Evolutionary conservation across 2,888 invertebrate genomes (phyloP).

Genomic region (Dioctria linearis): DNA sequence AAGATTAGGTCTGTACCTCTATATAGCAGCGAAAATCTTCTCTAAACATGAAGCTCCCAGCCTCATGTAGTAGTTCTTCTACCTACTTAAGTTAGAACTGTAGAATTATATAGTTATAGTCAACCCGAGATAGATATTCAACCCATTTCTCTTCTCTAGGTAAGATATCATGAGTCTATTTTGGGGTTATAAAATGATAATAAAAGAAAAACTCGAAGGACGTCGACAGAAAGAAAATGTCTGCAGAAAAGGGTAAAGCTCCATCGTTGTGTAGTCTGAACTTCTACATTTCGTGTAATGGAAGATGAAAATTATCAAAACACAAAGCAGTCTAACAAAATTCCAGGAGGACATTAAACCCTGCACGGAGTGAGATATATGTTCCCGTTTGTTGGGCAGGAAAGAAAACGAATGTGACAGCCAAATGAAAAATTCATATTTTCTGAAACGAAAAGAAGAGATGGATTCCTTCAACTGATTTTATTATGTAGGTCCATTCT

Average conservation of each 20-base stretch:
- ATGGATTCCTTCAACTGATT: conserved; percentile 9
- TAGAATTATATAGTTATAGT: no score
- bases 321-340: conserved; percentile 11
- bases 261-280: conserved; percentile 4
- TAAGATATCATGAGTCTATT: conserved; percentile 31
- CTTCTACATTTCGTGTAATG: conserved; percentile 32
- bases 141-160: conserved; percentile 16
- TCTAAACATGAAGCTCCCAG: not conserved
- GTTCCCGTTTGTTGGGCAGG: not conserved
- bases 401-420: not conserved
- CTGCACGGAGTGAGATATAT: not conserved
- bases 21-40: conserved; percentile 7
- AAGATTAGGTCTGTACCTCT: conserved; percentile 10
- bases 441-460: not conserved
- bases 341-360: conserved; percentile 11
- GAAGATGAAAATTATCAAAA: conserved; percentile 37
- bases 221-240: conserved; percentile 4
- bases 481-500: not conserved
- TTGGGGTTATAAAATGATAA: conserved; percentile 34
- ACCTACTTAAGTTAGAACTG: not conserved
- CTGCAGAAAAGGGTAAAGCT: conserved; percentile 21
- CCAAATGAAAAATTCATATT: not conserved
- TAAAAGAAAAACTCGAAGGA: conserved; percentile 18
- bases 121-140: not conserved
- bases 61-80: not conserved